Conservation (phyloP, 2,113 vertebrate species). For the Hippoglossus stenolepis region DNA sequence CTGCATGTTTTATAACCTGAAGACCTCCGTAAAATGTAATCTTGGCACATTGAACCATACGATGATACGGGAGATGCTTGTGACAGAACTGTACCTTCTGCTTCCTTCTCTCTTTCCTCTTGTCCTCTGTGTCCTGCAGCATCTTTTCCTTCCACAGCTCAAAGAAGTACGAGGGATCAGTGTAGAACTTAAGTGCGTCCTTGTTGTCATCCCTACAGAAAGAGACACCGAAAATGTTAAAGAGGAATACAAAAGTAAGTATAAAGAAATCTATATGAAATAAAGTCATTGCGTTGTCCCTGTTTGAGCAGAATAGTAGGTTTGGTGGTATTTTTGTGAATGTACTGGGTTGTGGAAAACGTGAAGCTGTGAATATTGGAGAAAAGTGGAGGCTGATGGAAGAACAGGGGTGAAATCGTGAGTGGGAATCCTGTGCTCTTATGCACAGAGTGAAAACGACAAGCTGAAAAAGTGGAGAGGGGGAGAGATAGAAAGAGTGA, state of each 20-base stretch:
- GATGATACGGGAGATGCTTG: neutral
- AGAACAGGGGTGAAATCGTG: neutral
- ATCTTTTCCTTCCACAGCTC: conserved; percentile 99
- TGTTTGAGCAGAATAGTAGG: neutral
- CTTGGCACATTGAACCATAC: neutral
- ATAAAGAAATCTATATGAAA: neutral
- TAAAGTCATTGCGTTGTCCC: too few relatives aligned
- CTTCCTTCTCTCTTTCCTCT: conserved; percentile 91
- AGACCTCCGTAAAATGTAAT: neutral
- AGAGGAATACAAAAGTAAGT: neutral
- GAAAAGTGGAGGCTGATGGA: conserved; percentile 17
- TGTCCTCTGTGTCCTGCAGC: conserved; percentile 99
- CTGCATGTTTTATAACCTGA: too few relatives aligned
- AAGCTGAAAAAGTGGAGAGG: conserved; percentile 12
- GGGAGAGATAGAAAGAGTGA: neutral
- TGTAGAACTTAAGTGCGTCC: conserved; percentile 97
- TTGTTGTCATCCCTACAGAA: conserved; percentile 93
- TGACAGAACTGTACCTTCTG: conserved; percentile 75
- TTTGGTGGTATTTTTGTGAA: neutral
- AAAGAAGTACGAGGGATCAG: conserved; percentile 98
- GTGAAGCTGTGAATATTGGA: conserved; percentile 26
- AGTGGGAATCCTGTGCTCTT: conserved; percentile 3
- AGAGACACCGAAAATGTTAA: conserved; percentile 5
- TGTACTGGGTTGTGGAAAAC: neutral
- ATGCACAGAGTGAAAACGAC: conserved; percentile 7